A percentile compares a stretch with the other conserved stretches of the same genome.
phyloP scores from a whole-genome alignment of 2,113 vertebrate genomes.

The Orthonyx spaldingii region DNA sequence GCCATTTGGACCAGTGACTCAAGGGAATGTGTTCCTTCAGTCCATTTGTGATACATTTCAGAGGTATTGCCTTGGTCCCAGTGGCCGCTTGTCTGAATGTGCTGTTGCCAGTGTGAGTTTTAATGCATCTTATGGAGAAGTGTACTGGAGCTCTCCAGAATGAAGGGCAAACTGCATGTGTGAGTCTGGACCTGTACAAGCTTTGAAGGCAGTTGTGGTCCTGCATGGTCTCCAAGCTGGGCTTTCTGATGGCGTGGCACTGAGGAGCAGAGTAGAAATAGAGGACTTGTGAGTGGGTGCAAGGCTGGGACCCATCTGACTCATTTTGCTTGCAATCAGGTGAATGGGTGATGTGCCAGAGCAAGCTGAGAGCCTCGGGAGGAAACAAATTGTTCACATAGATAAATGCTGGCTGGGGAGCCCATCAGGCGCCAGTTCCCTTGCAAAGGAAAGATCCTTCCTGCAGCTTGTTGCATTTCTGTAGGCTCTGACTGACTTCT shows the following conservation, averaged over 20 bases:
- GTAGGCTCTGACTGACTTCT: neutral
- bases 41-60: neutral
- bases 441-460: neutral
- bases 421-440: neutral
- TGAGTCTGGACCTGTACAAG: neutral
- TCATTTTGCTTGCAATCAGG: neutral
- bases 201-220: neutral
- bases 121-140: neutral
- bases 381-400: neutral
- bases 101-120: neutral
- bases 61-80: neutral
- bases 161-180: neutral
- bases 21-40: neutral
- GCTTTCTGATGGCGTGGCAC: neutral
- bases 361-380: neutral
- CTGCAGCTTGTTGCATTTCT: neutral
- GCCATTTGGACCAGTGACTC: neutral
- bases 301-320: neutral
- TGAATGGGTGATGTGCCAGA: neutral
- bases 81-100: neutral
- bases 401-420: neutral
- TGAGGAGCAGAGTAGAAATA: neutral
- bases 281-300: neutral
- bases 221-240: neutral
- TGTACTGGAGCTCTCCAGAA: neutral